phyloP scores from a whole-genome alignment of 1,140 invertebrate genomes.

The Drosophila kikkawai region DNA sequence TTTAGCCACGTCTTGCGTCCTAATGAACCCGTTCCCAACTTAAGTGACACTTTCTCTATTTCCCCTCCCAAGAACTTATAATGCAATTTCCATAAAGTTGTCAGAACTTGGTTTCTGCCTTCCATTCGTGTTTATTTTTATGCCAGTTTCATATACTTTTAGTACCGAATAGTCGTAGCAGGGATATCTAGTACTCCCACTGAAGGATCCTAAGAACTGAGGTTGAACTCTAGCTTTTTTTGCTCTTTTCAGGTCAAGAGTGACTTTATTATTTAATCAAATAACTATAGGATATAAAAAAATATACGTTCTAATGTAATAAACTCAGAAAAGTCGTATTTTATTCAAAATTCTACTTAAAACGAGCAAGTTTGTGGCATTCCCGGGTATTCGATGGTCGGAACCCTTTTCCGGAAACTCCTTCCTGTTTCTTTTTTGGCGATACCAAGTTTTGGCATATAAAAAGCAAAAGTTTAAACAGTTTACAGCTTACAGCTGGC shows the following conservation, averaged over 20 bases:
- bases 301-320: neutral
- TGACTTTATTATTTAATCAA: neutral
- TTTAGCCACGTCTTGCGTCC: conserved; percentile 10
- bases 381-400: neutral
- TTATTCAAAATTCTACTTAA: neutral
- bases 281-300: neutral
- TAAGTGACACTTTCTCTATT: conserved; percentile 33
- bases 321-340: neutral
- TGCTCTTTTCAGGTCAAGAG: too few species aligned
- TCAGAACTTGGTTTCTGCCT: conserved; percentile 24
- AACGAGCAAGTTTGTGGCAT: neutral
- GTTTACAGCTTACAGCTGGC: conserved; percentile 11
- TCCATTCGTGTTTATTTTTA: conserved; percentile 36
- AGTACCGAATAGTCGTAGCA: neutral
- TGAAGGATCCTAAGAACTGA: too few species aligned
- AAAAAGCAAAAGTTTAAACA: conserved; percentile 1
- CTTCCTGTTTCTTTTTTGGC: neutral
- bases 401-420: too few species aligned
- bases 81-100: conserved; percentile 43
- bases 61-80: neutral
- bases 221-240: neutral
- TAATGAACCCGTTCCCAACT: conserved; percentile 21
- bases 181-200: neutral
- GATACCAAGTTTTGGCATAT: conserved; percentile 3
- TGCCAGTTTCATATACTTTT: neutral